Evolutionary conservation across 2,888 invertebrate genomes (phyloP).

Genomic region (Trissolcus japonicus): DNA sequence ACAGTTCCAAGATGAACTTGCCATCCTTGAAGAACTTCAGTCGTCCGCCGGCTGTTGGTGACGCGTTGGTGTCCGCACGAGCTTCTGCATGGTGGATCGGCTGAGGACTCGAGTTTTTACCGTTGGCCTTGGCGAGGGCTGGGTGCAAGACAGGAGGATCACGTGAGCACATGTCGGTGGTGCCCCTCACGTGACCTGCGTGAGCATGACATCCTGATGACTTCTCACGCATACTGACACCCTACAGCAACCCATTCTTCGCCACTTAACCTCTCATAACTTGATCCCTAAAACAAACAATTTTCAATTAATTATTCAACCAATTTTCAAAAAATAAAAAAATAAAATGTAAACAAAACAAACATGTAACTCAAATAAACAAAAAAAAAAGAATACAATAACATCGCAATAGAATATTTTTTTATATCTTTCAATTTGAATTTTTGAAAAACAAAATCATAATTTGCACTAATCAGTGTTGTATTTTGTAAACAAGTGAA

Average conservation of each 20-base stretch:
- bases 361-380: neutral
- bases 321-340: neutral
- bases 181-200: constrained; percentile 75
- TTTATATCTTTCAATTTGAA: neutral
- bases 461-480: neutral
- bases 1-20: constrained; percentile 91
- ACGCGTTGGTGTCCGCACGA: constrained; percentile 66
- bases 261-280: constrained; percentile 74
- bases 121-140: constrained; percentile 73
- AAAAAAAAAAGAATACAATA: neutral
- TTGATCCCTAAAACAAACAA: constrained; percentile 69
- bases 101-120: constrained; percentile 72
- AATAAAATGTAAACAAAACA: neutral
- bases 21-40: constrained; percentile 93
- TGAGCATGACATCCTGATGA: constrained; percentile 75
- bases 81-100: constrained; percentile 71
- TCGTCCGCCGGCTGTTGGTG: constrained; percentile 82
- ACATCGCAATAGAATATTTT: too few relatives aligned
- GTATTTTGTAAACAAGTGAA: too few relatives aligned
- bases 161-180: constrained; percentile 76
- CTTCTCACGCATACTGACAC: constrained; percentile 75
- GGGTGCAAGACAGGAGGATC: constrained; percentile 73
- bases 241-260: constrained; percentile 71
- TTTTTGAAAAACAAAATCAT: neutral
- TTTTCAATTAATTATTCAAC: neutral